phyloP scores from a whole-genome alignment of 2,888 invertebrate genomes.

The Plemyria rubiginata region DNA sequence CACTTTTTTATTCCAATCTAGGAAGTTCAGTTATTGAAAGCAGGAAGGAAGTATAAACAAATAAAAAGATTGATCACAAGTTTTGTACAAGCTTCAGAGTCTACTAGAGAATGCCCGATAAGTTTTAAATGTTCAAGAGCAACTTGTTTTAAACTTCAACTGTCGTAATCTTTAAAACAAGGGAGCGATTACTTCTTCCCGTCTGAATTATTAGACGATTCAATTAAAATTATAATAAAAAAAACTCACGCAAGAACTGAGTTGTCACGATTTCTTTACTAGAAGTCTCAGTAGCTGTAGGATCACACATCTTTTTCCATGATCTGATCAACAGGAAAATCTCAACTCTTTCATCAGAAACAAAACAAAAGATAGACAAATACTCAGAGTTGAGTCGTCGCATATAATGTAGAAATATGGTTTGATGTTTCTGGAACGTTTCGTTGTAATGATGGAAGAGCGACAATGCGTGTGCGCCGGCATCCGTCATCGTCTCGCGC shows the following conservation, averaged over 20 bases:
- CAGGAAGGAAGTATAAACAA: constrained; percentile 15
- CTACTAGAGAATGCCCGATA: constrained; percentile 1
- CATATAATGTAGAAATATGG: background rate
- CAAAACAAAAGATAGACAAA: background rate
- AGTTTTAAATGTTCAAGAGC: constrained; percentile 10
- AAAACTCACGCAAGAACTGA: no score
- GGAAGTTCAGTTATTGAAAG: constrained; percentile 8
- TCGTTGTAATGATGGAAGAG: constrained; percentile 36
- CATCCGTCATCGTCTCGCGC: constrained; percentile 68
- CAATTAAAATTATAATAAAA: background rate
- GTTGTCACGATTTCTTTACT: no score
- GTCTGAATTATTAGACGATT: background rate
- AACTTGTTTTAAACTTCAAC: constrained; percentile 9
- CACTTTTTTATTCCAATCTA: constrained; percentile 1
- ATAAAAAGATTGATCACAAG: background rate
- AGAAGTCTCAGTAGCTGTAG: no score
- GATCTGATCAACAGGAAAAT: background rate
- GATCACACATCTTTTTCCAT: background rate
- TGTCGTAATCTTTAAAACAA: background rate
- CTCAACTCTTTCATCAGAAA: background rate
- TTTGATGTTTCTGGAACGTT: constrained; percentile 32
- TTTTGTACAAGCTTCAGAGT: background rate
- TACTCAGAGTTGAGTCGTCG: background rate
- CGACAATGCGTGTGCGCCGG: constrained; percentile 47
- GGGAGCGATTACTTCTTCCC: background rate